A percentile compares a stretch with the other conserved stretches of the same genome.
phyloP scores from a whole-genome alignment of 2,797 vertebrate genomes.

The Chaenodraco wilsoni region DNA sequence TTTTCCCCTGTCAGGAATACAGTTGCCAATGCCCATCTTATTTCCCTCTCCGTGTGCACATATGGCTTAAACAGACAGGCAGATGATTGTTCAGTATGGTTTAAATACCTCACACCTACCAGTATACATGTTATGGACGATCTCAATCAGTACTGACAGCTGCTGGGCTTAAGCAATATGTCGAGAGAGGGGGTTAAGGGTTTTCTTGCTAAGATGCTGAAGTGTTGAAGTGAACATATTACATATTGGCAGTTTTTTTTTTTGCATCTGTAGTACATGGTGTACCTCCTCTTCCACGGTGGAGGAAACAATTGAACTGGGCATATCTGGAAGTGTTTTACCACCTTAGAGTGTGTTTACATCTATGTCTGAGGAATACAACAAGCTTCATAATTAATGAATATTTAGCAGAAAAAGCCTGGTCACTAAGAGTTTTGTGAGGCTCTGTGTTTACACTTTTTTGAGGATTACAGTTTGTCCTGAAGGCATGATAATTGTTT shows the following conservation, averaged over 20 bases:
- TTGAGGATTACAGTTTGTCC: constrained; percentile 54
- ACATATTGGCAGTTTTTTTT: background rate
- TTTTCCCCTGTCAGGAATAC: constrained; percentile 43
- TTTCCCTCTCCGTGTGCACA: constrained; percentile 31
- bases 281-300: background rate
- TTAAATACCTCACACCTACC: constrained; percentile 48
- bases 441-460: constrained; percentile 34
- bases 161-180: constrained; percentile 40
- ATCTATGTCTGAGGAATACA: background rate
- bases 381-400: background rate
- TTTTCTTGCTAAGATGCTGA: constrained; percentile 38
- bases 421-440: background rate
- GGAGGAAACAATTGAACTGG: background rate
- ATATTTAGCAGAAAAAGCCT: no score
- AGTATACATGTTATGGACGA: constrained; percentile 32
- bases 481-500: constrained; percentile 50
- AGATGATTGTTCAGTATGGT: constrained; percentile 39
- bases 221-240: constrained; percentile 24
- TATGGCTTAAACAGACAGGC: constrained; percentile 47
- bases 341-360: background rate
- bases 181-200: constrained; percentile 34
- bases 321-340: background rate
- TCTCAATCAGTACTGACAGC: constrained; percentile 57
- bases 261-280: background rate
- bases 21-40: constrained; percentile 25